Conservation (phyloP, 2,888 invertebrate species). For the Tigriopus californicus region DNA sequence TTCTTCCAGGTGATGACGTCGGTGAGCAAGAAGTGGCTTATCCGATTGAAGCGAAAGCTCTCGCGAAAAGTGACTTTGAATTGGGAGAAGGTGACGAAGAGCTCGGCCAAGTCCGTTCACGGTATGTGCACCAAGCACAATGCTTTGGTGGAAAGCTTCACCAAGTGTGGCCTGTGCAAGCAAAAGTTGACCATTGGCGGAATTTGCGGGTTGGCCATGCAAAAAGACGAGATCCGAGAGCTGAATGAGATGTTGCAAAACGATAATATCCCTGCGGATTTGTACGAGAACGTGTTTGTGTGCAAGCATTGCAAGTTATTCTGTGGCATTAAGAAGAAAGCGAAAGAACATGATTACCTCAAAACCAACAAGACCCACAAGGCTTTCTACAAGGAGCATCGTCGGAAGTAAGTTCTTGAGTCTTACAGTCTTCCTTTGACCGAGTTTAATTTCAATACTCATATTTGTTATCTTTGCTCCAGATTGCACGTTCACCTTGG, state of each 20-base stretch:
- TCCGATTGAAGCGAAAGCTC: conserved; percentile 46
- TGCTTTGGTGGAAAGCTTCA: conserved; percentile 46
- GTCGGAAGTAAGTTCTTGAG: conserved; percentile 35
- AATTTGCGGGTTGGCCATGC: conserved; percentile 39
- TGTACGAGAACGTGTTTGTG: conserved; percentile 48
- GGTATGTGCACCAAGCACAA: conserved; percentile 51
- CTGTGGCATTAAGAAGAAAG: conserved; percentile 21
- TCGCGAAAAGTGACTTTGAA: conserved; percentile 30
- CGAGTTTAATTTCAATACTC: not conserved
- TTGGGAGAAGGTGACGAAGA: conserved; percentile 6
- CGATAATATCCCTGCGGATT: conserved; percentile 46
- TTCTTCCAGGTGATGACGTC: conserved; percentile 27
- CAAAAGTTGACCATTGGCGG: conserved; percentile 54
- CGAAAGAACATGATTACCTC: conserved; percentile 33
- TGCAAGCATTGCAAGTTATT: conserved; percentile 53
- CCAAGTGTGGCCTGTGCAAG: conserved; percentile 56
- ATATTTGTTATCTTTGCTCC: too few species aligned
- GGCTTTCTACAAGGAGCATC: conserved; percentile 40
- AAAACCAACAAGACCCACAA: conserved; percentile 29
- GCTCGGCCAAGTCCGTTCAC: conserved; percentile 23
- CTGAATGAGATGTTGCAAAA: conserved; percentile 36
- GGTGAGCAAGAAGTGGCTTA: conserved; percentile 49
- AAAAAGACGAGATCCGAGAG: conserved; percentile 32
- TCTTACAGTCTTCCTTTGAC: not conserved
- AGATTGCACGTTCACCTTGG: too few species aligned